Base-by-base conservation (phyloP, 2,888 invertebrate genomes). In the Tachina fera region DNA sequence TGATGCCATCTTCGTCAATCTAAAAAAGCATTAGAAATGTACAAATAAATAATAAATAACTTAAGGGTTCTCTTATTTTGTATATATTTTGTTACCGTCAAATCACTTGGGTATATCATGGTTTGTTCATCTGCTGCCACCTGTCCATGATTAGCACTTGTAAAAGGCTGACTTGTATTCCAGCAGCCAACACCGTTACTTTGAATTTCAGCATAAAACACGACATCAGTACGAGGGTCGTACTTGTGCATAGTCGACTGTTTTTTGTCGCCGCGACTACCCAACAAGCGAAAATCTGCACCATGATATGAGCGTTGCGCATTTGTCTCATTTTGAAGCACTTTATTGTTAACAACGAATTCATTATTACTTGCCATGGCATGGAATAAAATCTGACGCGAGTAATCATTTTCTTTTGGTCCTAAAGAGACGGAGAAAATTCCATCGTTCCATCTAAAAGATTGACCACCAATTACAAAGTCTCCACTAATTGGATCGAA, bases 371-470 rank as follows among this genome's bases (percentile, higher is more conserved):
- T 93, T 61, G 96, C 94, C 94, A 97, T 94, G 0, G 97, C 94
- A 90, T 97, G 97, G 94, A 97, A 97, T 93, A 95, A 96, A 0
- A 96, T 94, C 0, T 94, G 94, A 71, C 95, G 94, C 89, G 93
- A 94, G 14, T 95, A 95, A 87, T 95, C 94, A 0, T 89, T 49
- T 1, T 92, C 91, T 0, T 92, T 90, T 0, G 94, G 93, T 0
- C 95, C 94, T 14, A 96, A 89, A 0, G 95, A 95, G 1, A 96
- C 91, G 82, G 96, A 96, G 92, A 97, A 97, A 13, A 97, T 93
- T 0, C 97, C 97, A 89, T 97, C 97, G 86, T 95, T 95, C 97
- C 96, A 97, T 89, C 96, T 95, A 93, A 96, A 97, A 0, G 93
- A 92, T 88, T 96, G 94, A 0, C 95, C 96, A 47, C 95, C 95